These are phyloP conservation scores for Zosterops hypoxanthus DNA, from an alignment of 2,113 vertebrate species.

Conservation along the genomic window DNA sequence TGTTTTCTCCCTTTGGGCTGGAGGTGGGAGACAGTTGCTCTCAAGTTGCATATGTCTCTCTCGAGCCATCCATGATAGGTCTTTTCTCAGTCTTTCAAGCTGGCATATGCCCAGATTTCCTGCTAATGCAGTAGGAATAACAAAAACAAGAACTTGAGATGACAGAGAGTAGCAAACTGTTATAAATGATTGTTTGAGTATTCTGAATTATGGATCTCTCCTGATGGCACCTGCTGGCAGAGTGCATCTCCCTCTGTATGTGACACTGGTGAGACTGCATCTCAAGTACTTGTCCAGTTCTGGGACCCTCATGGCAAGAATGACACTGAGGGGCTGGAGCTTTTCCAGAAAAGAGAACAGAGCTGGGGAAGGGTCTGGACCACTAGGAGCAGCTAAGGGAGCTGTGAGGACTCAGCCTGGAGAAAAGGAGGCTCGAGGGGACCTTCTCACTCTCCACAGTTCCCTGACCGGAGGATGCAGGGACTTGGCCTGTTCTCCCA, in stretches of 20 bases:
- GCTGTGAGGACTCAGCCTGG: fast-evolving
- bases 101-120: slow-evolving; percentile 44
- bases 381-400: no score
- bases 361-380: not conserved
- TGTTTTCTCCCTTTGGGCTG: slow-evolving; percentile 28
- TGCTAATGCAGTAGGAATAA: slow-evolving; percentile 10
- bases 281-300: not conserved
- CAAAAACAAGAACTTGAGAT: slow-evolving; percentile 44
- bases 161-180: slow-evolving; percentile 4
- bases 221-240: not conserved
- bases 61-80: not conserved
- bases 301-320: not conserved
- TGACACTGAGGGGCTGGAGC: not conserved
- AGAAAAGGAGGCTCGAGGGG: fast-evolving
- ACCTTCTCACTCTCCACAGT: not conserved
- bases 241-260: fast-evolving
- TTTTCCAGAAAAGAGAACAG: not conserved
- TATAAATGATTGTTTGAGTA: not conserved
- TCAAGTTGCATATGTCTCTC: slow-evolving; percentile 37
- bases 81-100: slow-evolving; percentile 39
- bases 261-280: not conserved
- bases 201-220: not conserved
- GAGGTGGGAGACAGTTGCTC: slow-evolving; percentile 42
- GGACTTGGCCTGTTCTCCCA: not conserved
- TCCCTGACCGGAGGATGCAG: not conserved